phyloP scores from a whole-genome alignment of 2,888 invertebrate genomes.

The Ophion obscuratus region DNA sequence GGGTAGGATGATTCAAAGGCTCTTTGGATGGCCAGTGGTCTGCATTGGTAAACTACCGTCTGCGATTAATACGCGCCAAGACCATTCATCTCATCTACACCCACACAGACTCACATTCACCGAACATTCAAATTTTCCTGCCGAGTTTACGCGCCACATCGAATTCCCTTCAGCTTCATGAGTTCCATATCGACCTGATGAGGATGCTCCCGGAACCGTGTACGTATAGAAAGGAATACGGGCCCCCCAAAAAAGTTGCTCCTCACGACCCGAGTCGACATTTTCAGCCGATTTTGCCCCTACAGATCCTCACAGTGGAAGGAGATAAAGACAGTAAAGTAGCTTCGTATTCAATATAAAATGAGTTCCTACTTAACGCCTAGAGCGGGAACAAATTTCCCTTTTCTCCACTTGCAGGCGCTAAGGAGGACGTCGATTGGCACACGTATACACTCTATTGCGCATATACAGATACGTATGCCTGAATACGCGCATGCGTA shows the following conservation, averaged over 20 bases:
- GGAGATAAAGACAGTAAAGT: too few relatives aligned
- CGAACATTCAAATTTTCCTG: slow-evolving; percentile 45
- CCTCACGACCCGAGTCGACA: neutral
- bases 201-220: neutral
- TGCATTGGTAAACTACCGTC: slow-evolving; percentile 57
- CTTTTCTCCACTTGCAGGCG: too few relatives aligned
- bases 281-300: too few relatives aligned
- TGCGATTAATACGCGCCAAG: slow-evolving; percentile 44
- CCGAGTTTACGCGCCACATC: neutral
- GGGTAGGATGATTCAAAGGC: slow-evolving; percentile 2
- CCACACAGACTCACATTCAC: neutral
- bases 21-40: slow-evolving; percentile 46
- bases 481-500: too few relatives aligned
- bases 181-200: slow-evolving; percentile 2
- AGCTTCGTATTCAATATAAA: too few relatives aligned
- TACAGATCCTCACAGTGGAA: too few relatives aligned
- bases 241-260: neutral
- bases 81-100: slow-evolving; percentile 5
- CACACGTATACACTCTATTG: too few relatives aligned
- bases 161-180: slow-evolving; percentile 5
- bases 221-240: neutral
- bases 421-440: too few relatives aligned
- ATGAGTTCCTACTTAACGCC: too few relatives aligned
- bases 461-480: too few relatives aligned
- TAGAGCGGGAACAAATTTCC: too few relatives aligned